Evolutionary conservation across 2,888 invertebrate species (phyloP), one percentile per base, ranked within the genome.

Genomic region (Cataglyphis cursor): DNA sequence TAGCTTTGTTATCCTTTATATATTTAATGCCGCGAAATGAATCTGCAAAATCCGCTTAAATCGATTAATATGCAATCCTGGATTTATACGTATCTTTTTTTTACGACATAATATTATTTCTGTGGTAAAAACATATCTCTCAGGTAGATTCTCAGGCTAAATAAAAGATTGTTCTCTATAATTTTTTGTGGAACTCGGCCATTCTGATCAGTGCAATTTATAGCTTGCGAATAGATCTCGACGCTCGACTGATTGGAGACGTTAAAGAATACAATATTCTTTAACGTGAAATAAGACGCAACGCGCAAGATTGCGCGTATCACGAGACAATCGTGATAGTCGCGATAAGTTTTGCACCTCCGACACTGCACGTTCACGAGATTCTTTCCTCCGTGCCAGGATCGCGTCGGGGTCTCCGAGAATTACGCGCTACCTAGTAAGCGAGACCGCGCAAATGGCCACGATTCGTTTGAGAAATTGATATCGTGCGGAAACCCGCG

Each of bases 381-480:
- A 83, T 81, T 18, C 18, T 48, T 48, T 57, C 72, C 48, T 31
- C 48, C 48, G 24, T 12, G 28, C 10, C 64, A 18, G 48, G 38
- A 51, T 62, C 15, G 83, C 54, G 35, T 38, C 62, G 68, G 61
- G 35, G 18, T 24, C 5, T 57, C 28, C 38, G 54, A 48, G 75
- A 65, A 85, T 76, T 73, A 44, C 80, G 61, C 28, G 83, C 74
- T 68, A 57, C 78, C 59, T 31, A 74, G 35, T 68, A 73, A 74
- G 74, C 80, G 84, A 72, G 64, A 61, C 48, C 64, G 76, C 44
- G 78, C 66, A 61, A 83, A 73, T 48, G 66, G 85, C 72, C 51
- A 41, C 78, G 68, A 83, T 85, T 74, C 84, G 84, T 85, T 84
- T 85, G 85, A 73, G 85, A 81, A 76, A 83, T 83, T 83, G 83